Conservation (phyloP, 1,140 invertebrate species). For the Drosophila chauvacae region DNA sequence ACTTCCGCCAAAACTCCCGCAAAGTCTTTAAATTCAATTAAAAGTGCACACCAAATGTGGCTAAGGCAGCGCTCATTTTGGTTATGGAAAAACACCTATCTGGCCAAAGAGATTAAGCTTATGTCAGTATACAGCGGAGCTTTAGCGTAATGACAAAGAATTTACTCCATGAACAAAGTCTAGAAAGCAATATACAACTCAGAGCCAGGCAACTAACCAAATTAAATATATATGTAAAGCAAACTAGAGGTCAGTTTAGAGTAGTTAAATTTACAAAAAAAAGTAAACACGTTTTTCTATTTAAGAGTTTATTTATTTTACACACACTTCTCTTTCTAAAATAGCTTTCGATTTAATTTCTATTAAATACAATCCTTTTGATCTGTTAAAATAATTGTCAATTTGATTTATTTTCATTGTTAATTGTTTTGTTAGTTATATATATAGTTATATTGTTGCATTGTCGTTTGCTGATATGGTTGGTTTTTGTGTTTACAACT, state of each 20-base stretch:
- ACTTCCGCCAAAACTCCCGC: background rate
- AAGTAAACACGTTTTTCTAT: slow-evolving; percentile 1
- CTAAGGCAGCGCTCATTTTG: slow-evolving; percentile 8
- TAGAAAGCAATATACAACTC: slow-evolving; percentile 51
- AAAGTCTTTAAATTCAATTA: slow-evolving; percentile 5
- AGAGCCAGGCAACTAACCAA: slow-evolving; percentile 30
- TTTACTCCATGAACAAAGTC: slow-evolving; percentile 51
- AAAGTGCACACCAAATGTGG: slow-evolving; percentile 2
- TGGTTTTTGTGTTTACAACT: slow-evolving; percentile 35
- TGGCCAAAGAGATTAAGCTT: slow-evolving; percentile 22
- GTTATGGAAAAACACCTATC: background rate
- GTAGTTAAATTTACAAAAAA: slow-evolving; percentile 10
- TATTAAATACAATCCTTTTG: slow-evolving; percentile 46
- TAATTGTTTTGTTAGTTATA: slow-evolving; percentile 39
- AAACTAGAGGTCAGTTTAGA: slow-evolving; percentile 14
- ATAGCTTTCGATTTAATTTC: slow-evolving; percentile 38
- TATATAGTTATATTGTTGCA: slow-evolving; percentile 50
- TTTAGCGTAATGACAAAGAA: slow-evolving; percentile 36
- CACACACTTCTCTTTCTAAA: slow-evolving; percentile 30
- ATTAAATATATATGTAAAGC: slow-evolving; percentile 1
- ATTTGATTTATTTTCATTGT: slow-evolving; percentile 44
- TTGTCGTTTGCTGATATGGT: slow-evolving; percentile 78
- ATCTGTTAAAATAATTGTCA: slow-evolving; percentile 46
- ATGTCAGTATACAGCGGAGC: slow-evolving; percentile 9
- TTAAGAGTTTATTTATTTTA: slow-evolving; percentile 51